Percentiles rank a stretch among this genome's conserved stretches.
These are phyloP conservation scores for Tachyglossus aculeatus DNA, from an alignment of 2,797 vertebrate species.

Conservation along the genomic window DNA sequence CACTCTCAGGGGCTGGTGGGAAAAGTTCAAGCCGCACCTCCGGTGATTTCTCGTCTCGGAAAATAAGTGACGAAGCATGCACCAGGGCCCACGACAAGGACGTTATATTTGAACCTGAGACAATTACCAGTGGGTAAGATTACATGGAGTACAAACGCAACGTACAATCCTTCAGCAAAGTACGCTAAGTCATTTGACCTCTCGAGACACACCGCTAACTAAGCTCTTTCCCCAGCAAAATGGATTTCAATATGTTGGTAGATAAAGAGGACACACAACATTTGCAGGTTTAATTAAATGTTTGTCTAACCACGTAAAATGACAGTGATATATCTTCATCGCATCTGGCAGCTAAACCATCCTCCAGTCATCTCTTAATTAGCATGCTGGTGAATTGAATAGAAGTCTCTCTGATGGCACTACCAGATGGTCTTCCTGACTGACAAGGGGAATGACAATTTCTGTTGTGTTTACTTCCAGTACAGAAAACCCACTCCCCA, in stretches of 20 bases:
- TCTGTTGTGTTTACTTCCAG: conserved; percentile 55
- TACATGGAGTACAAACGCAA: conserved; percentile 23
- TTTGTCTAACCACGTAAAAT: conserved; percentile 67
- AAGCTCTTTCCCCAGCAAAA: conserved; percentile 56
- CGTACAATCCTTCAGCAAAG: conserved; percentile 33
- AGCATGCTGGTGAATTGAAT: conserved; percentile 70
- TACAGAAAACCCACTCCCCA: conserved; percentile 31
- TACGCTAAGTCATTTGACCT: conserved; percentile 37
- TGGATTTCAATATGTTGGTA: conserved; percentile 33
- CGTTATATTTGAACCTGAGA: conserved; percentile 6
- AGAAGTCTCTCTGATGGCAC: conserved; percentile 59
- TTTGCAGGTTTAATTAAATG: conserved; percentile 69
- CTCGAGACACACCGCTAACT: conserved; percentile 37
- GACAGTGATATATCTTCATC: conserved; percentile 67
- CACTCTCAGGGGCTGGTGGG: too few species aligned
- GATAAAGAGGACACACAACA: conserved; percentile 46
- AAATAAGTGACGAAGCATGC: too few species aligned
- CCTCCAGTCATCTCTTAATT: conserved; percentile 62
- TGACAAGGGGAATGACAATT: conserved; percentile 62
- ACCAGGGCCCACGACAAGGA: conserved; percentile 10
- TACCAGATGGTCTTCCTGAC: conserved; percentile 69
- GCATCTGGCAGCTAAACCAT: conserved; percentile 64
- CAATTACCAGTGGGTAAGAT: conserved; percentile 17
- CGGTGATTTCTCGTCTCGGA: background rate
- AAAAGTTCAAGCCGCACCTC: too few species aligned